phyloP scores from a whole-genome alignment of 2,113 vertebrate species.

The Nibea coibor region DNA sequence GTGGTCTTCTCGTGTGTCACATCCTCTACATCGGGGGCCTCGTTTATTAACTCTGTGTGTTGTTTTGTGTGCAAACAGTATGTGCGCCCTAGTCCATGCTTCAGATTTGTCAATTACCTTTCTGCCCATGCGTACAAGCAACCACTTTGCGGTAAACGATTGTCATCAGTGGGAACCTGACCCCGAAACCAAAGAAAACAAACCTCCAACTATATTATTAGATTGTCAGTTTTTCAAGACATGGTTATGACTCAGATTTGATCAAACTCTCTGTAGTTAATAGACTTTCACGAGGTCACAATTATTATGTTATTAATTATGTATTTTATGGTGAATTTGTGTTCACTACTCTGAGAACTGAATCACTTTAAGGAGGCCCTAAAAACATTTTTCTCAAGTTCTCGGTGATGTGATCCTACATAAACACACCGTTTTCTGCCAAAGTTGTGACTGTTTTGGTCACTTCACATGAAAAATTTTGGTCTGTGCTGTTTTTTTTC shows the following conservation, averaged over 20 bases:
- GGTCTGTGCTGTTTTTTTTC: neutral
- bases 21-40: conserved; percentile 11
- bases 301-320: neutral
- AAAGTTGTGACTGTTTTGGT: neutral
- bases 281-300: neutral
- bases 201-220: neutral
- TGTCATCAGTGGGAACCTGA: neutral
- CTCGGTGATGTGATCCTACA: neutral
- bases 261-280: neutral
- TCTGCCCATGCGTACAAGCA: neutral
- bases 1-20: conserved; percentile 43
- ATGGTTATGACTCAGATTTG: too few species aligned
- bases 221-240: neutral
- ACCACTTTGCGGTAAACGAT: neutral
- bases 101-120: neutral
- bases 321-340: neutral
- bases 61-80: neutral
- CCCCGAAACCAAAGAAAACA: conserved; percentile 10
- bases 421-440: neutral
- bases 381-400: neutral
- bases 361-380: neutral
- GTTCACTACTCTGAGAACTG: neutral
- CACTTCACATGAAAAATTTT: neutral
- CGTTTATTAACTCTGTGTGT: neutral
- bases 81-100: neutral